Conservation (phyloP, 2,888 invertebrate genomes). For the Ellobium chinense region DNA sequence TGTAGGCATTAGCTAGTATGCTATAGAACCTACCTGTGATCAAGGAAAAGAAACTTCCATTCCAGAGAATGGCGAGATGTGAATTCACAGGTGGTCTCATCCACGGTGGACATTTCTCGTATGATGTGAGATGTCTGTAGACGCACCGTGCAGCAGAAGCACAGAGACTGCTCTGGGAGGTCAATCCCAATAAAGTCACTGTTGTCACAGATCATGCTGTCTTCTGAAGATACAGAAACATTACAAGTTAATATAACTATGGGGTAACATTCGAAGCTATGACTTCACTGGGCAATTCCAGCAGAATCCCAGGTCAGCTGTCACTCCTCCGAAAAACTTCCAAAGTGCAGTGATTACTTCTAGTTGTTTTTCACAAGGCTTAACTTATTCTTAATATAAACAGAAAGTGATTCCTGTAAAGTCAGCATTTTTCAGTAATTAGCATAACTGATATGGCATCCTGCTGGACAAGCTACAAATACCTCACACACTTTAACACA, state of each 20-base stretch:
- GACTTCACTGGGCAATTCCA: background rate
- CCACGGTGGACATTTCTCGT: slow-evolving; percentile 86
- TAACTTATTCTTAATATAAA: too few species aligned
- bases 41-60: slow-evolving; percentile 96
- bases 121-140: slow-evolving; percentile 90
- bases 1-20: too few species aligned
- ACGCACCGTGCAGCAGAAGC: slow-evolving; percentile 82
- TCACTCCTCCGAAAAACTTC: too few species aligned
- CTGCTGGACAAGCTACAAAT: too few species aligned
- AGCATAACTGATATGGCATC: too few species aligned
- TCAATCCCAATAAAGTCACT: slow-evolving; percentile 19
- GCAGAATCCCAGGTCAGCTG: too few species aligned
- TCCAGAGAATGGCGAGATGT: slow-evolving; percentile 95
- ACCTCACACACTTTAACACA: too few species aligned
- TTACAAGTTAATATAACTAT: too few species aligned
- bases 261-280: background rate
- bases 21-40: slow-evolving; percentile 85
- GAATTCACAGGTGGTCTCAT: slow-evolving; percentile 86
- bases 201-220: slow-evolving; percentile 25
- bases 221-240: slow-evolving; percentile 15
- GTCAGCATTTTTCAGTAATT: too few species aligned
- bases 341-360: too few species aligned
- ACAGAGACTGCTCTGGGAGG: slow-evolving; percentile 44
- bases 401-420: too few species aligned
- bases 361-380: too few species aligned